Base-by-base conservation (phyloP, 2,113 vertebrate species). In the Podarcis muralis region DNA sequence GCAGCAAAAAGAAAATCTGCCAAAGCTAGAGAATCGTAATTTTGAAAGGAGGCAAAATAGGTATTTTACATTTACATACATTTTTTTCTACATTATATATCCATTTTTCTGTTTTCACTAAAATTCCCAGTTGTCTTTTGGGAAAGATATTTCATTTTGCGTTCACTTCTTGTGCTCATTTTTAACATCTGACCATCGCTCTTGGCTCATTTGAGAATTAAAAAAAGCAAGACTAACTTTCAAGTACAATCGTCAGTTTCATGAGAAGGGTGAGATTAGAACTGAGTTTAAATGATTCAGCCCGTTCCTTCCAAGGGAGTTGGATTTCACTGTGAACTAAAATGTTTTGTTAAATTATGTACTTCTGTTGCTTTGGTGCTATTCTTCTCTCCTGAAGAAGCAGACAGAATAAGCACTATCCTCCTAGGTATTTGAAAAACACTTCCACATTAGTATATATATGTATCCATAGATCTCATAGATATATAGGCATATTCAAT, bases 341-440 rank as follows among this genome's bases (percentile, higher is more conserved):
- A 95, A 95, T 92, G 89, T 93, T 93, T 94, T 82, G 89, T 95
- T 78, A 95, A 95, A 96, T 94, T 94, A 90, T 87, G 22, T 94
- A 91, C 92, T 93, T 95, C 90, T 93, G 83, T 87, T 94, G 88
- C 91, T 93, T 94, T 91, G 92, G 92, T 94, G 93, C 93, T 95
- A 92, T 92, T 77, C 90, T 90, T 95, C 80, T 95, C 83, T 95
- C 94, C 93, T 92, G 85, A 92, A 91, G 92, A 95, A 93, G 90
- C 90, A 92, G 86, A 94, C 68, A 94, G 94, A 95, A 93, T 43
- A 48, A 91, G 77, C 37, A 68, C 53, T 86, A 22, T 92, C 90
- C 90, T 95, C 92, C 91, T 87, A 95, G 87, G 91, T 88, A 95
- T 95, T 92, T 94, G 92, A 94, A 95, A 95, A 95, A 95, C 89